phyloP scores from a whole-genome alignment of 2,113 vertebrate genomes.

The Chrysochloris asiatica region DNA sequence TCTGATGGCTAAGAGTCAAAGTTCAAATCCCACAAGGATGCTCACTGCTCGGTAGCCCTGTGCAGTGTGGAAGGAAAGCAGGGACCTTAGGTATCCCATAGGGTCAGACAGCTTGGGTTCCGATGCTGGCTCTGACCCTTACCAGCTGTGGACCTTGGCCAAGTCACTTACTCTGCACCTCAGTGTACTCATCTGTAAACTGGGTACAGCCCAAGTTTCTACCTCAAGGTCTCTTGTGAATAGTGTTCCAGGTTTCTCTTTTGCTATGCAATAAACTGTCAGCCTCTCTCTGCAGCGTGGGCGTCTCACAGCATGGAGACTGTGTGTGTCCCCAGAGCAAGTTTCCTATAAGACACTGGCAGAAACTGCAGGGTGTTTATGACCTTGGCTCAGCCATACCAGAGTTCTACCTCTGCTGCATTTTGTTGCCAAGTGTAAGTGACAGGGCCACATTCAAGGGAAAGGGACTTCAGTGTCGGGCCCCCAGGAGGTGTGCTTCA shows the following conservation, averaged over 20 bases:
- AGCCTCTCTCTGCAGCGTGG: not conserved
- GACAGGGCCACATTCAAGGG: not conserved
- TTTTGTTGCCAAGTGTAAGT: not conserved
- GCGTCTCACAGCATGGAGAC: not conserved
- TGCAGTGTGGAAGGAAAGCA: fast-evolving
- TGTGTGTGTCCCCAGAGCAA: not conserved
- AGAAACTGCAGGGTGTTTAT: not conserved
- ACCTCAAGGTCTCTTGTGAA: not conserved
- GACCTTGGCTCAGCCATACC: not conserved
- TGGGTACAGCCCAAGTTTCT: not conserved
- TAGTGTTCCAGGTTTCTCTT: fast-evolving
- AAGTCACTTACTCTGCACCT: not conserved
- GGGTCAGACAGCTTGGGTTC: not conserved
- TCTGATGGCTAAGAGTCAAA: not conserved
- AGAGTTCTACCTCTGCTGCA: not conserved
- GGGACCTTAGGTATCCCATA: not conserved
- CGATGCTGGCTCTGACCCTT: not conserved
- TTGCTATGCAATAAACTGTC: too few relatives aligned
- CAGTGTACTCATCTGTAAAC: not conserved
- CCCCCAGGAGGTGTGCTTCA: not conserved
- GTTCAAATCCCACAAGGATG: fast-evolving
- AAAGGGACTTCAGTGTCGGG: too few relatives aligned
- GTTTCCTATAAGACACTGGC: not conserved
- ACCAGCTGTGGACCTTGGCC: not conserved
- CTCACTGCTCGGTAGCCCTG: fast-evolving